A percentile compares a stretch with the other conserved stretches of the same genome.
These are phyloP conservation scores for Dendrocincla tyrannina DNA, from an alignment of 2,797 vertebrate genomes.

Conservation along the genomic window DNA sequence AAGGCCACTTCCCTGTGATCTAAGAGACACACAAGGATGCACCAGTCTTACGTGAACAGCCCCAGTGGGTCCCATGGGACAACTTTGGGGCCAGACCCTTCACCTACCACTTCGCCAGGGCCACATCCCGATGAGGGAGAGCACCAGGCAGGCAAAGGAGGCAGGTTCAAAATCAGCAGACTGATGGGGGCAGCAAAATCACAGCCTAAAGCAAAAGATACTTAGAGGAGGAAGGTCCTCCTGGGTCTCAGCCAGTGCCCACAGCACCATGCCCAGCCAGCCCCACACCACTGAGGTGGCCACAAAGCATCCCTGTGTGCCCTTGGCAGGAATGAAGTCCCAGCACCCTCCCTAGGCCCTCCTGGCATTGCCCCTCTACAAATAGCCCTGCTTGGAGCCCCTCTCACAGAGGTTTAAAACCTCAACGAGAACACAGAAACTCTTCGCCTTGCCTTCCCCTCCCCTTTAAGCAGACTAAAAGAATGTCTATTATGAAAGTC, in stretches of 20 bases:
- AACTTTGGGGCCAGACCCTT: not conserved
- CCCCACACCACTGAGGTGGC: rapidly evolving
- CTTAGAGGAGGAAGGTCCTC: not conserved
- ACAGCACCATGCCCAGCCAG: not conserved
- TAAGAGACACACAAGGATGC: rapidly evolving
- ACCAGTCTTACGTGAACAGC: not conserved
- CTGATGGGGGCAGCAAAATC: conserved; percentile 73
- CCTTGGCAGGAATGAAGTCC: not conserved
- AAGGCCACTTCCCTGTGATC: not conserved
- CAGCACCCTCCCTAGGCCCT: not conserved
- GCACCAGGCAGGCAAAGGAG: not conserved
- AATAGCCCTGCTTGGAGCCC: not conserved
- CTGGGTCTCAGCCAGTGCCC: conserved; percentile 4
- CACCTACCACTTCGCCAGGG: not conserved
- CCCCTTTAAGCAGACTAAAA: not conserved
- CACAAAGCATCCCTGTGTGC: rapidly evolving
- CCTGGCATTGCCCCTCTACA: not conserved
- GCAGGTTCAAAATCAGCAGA: conserved; percentile 49
- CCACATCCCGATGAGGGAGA: not conserved
- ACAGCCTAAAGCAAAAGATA: conserved; percentile 51
- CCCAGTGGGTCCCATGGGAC: not conserved
- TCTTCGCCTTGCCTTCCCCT: not conserved
- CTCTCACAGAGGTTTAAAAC: not conserved
- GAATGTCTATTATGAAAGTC: not conserved
- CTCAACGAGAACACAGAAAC: not conserved